A percentile compares a stretch with the other conserved stretches of the same genome.
phyloP scores from a whole-genome alignment of 1,140 invertebrate species.

The Drosophila quadrilineata region DNA sequence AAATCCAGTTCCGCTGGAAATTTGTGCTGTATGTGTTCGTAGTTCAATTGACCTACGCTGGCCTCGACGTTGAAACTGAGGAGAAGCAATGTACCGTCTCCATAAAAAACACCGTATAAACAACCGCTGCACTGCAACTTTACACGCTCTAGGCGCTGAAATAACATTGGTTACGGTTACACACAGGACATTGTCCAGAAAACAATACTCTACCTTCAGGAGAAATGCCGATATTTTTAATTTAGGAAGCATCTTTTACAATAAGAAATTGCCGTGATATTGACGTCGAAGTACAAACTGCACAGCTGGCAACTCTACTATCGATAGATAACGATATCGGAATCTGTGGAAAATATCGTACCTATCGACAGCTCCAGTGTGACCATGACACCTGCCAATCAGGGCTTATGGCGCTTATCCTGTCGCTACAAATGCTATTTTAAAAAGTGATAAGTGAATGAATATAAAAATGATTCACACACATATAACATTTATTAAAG shows the following conservation, averaged over 20 bases:
- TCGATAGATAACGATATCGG: constrained; percentile 43
- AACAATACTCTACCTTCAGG: constrained; percentile 80
- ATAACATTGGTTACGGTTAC: not conserved
- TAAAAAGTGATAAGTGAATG: not conserved
- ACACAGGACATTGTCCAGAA: not conserved
- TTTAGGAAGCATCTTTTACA: constrained; percentile 80
- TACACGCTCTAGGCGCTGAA: constrained; percentile 83
- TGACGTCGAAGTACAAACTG: constrained; percentile 43
- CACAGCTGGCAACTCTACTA: constrained; percentile 67
- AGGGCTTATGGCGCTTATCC: not conserved
- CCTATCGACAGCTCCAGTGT: constrained; percentile 14
- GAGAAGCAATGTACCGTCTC: constrained; percentile 86
- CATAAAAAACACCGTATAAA: constrained; percentile 87
- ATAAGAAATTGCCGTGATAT: constrained; percentile 21
- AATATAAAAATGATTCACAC: constrained; percentile 37
- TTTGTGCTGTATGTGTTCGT: constrained; percentile 84
- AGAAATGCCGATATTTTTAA: constrained; percentile 82
- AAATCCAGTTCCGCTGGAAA: constrained; percentile 89
- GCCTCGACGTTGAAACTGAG: constrained; percentile 85
- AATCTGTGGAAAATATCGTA: not conserved
- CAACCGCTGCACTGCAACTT: constrained; percentile 85
- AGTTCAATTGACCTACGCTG: constrained; percentile 82
- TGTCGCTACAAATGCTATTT: not conserved
- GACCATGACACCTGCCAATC: not conserved
- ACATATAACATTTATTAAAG: constrained; percentile 75